phyloP scores from a whole-genome alignment of 2,797 vertebrate genomes.

The Babyrousa celebensis region DNA sequence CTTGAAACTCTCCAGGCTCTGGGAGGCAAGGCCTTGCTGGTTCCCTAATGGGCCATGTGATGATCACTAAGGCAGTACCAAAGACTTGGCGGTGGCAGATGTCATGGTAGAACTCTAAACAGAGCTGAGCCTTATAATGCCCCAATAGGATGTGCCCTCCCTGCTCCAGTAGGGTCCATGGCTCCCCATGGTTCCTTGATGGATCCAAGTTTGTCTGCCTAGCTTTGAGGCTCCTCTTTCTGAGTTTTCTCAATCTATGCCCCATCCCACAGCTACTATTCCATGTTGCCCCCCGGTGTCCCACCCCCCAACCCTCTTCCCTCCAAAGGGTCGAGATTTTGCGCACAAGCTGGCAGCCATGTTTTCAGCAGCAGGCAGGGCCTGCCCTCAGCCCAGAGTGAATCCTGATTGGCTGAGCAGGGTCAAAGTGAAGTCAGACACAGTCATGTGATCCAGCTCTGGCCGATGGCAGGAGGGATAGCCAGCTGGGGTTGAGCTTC shows the following conservation, averaged over 20 bases:
- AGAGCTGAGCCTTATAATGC: background rate
- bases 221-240: background rate
- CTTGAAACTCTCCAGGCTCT: too few relatives aligned
- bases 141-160: rapidly evolving
- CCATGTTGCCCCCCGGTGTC: background rate
- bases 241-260: background rate
- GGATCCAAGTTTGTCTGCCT: too few relatives aligned
- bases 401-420: background rate
- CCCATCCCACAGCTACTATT: background rate
- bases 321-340: background rate
- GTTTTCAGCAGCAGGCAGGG: too few relatives aligned
- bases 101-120: background rate
- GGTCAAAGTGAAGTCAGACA: background rate
- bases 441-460: background rate
- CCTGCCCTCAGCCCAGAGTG: background rate
- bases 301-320: background rate
- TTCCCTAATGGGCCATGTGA: background rate
- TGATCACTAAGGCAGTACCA: background rate
- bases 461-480: background rate
- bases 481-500: background rate
- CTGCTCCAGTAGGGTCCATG: background rate
- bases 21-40: background rate
- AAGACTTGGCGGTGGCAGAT: background rate
- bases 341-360: rapidly evolving
- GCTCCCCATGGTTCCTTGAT: background rate